A percentile compares a stretch with the other conserved stretches of the same genome.
Conservation (phyloP, 2,113 vertebrate species). For the Cathartes aura region DNA sequence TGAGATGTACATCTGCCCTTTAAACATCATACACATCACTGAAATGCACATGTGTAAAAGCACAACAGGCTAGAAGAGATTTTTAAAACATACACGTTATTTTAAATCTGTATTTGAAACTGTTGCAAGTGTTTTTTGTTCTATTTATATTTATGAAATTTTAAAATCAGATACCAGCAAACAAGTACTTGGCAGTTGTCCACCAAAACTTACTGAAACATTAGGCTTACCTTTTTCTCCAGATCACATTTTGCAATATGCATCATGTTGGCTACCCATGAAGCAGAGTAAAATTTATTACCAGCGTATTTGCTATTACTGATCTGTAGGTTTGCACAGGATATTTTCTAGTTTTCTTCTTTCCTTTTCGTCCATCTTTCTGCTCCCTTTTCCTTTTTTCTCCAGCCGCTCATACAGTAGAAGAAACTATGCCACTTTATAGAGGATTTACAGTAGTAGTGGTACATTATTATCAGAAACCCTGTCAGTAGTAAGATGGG, state of each 20-base stretch:
- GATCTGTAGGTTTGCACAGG: neutral
- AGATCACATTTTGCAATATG: neutral
- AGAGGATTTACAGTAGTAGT: neutral
- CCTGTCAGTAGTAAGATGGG: neutral
- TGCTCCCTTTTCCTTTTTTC: neutral
- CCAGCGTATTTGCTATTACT: neutral
- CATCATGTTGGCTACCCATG: neutral
- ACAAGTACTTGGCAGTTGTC: neutral
- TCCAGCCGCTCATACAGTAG: neutral
- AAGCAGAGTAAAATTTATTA: neutral
- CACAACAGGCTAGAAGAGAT: neutral
- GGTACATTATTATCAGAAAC: neutral
- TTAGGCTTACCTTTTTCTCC: neutral
- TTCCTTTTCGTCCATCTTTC: neutral
- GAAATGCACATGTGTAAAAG: neutral
- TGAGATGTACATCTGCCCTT: neutral
- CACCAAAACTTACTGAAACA: neutral
- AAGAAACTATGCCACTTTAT: neutral
- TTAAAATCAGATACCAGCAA: neutral
- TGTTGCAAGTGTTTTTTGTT: neutral
- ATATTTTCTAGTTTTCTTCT: neutral
- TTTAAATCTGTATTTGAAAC: neutral
- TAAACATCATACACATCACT: neutral
- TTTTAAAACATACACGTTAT: neutral
- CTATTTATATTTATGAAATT: neutral